Conservation (phyloP, 2,888 invertebrate species). For the Congeria kusceri region DNA sequence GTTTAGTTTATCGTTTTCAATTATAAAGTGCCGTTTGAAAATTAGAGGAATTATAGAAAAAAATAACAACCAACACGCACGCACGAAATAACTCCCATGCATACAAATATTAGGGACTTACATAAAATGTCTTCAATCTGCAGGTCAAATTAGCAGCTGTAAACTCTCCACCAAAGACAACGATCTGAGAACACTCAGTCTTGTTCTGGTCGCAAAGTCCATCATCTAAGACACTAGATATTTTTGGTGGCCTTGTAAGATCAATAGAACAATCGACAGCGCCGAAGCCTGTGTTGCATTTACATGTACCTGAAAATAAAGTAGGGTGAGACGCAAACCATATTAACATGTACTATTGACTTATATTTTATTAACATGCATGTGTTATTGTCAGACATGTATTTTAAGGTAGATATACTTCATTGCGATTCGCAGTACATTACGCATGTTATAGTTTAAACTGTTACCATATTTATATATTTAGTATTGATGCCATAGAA, state of each 20-base stretch:
- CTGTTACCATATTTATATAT: no score
- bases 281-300: constrained; percentile 8
- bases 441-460: no score
- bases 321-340: neutral
- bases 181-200: constrained; percentile 25
- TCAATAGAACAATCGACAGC: constrained; percentile 27
- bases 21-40: no score
- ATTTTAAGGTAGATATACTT: no score
- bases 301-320: constrained; percentile 11
- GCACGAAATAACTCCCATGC: no score
- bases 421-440: neutral
- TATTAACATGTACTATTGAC: neutral
- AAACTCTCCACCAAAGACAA: constrained; percentile 29
- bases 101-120: neutral
- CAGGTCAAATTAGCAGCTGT: constrained; percentile 29
- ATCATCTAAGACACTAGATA: constrained; percentile 11
- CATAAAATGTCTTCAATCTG: constrained; percentile 19
- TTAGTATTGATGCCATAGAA: neutral
- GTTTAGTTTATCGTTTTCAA: no score
- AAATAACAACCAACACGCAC: no score
- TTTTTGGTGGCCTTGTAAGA: constrained; percentile 13
- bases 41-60: no score
- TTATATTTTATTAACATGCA: neutral
- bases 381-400: no score
- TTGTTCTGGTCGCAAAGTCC: constrained; percentile 24